Conservation (phyloP, 2,113 vertebrate species). For the Pagrus major region DNA sequence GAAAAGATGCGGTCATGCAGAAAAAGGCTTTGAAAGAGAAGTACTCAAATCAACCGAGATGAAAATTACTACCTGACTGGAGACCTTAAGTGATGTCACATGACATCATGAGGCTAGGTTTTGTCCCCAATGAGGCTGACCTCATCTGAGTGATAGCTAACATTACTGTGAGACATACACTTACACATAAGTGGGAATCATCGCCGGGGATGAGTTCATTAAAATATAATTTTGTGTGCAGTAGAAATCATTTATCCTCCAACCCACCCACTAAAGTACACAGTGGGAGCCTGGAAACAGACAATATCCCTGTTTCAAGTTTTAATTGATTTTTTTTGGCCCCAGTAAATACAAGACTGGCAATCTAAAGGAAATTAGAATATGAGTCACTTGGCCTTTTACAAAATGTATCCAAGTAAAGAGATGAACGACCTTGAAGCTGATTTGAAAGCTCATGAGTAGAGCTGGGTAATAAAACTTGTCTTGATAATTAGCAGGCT, state of each 20-base stretch:
- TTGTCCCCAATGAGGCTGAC: constrained; percentile 38
- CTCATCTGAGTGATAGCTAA: constrained; percentile 41
- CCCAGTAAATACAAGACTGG: background rate
- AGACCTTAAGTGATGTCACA: constrained; percentile 23
- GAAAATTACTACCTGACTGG: constrained; percentile 20
- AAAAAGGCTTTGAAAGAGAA: background rate
- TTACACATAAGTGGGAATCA: constrained; percentile 2
- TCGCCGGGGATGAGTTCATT: constrained; percentile 9
- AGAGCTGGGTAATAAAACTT: constrained; percentile 39
- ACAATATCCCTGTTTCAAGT: background rate
- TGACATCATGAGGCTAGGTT: constrained; percentile 40
- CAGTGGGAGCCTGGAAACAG: background rate
- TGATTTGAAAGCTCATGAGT: constrained; percentile 31
- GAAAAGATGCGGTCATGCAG: background rate
- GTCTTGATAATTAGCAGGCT: constrained; percentile 52
- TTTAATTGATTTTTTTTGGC: background rate
- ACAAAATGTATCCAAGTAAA: background rate
- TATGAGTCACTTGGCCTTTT: constrained; percentile 3
- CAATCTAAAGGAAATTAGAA: background rate
- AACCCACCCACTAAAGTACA: background rate
- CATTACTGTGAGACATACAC: constrained; percentile 6
- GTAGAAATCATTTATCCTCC: background rate
- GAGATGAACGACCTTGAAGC: constrained; percentile 38
- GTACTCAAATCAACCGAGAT: background rate
- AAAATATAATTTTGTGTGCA: constrained; percentile 12